Base-by-base conservation (phyloP, 2,888 invertebrate species). In the Metalampra italica region DNA sequence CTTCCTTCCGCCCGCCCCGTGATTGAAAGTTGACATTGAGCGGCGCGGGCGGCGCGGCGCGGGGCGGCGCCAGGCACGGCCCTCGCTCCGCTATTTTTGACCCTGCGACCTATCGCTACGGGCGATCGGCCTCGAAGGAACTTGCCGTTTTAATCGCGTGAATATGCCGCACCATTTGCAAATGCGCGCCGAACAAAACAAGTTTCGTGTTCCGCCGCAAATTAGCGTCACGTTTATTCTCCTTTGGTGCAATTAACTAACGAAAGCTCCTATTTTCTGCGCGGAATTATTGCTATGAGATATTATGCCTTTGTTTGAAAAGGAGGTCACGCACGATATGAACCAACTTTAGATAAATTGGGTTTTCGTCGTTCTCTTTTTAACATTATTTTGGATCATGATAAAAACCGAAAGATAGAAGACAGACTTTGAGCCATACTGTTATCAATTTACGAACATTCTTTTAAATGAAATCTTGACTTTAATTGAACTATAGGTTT, bases 11-110 rank as follows among this genome's bases (percentile, higher is more conserved):
- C 79, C 80, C 75, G 72, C 74, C 69, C 74, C 69, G 70, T 84
- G 85, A 85, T 86, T 85, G 82, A 82, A 88, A 81, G 84, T 85
- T 87, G 87, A 86, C 87, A 85, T 86, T 85, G 87, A 83, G 77
- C 52, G 56, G 59, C 52, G 75, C 73, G n/a, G n/a, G n/a, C 79
- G 68, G 67, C 56, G 58, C 52, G 56, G 59, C 53, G 75, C 73
- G 68, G 84, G 83, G 85, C 75, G 84, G 86, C 81, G 79, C 88
- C 87, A 83, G 89, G 89, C 77, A 89, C 89, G 82, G 78, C 76
- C 77, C 78, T 77, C 78, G 78, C 81, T 57, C 58, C 60, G 60
- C 68, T 84, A 81, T 81, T 84, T 86, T 81, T 83, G 86, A 87
- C 86, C 86, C 82, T 81, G 80, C 80, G 72, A 76, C 81, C 80